Conservation (phyloP, 2,113 vertebrate species). For the Petrocephalus microphthalmus region DNA sequence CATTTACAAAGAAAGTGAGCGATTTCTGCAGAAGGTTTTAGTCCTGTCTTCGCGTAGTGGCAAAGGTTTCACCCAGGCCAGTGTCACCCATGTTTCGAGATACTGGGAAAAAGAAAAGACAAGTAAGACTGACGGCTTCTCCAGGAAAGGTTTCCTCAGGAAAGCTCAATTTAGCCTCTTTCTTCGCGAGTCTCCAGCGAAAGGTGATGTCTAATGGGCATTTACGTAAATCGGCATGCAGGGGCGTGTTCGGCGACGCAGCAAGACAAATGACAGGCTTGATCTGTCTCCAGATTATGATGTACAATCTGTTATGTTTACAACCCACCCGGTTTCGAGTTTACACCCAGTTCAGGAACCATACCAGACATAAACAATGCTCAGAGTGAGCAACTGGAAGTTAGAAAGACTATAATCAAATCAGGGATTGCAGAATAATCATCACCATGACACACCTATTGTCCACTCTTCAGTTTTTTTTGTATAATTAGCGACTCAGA, state of each 20-base stretch:
- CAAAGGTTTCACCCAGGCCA: background rate
- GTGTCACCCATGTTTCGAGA: background rate
- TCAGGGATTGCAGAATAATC: background rate
- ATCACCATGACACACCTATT: background rate
- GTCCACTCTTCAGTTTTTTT: background rate
- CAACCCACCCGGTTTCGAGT: background rate
- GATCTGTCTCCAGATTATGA: constrained; percentile 6
- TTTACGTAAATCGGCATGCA: constrained; percentile 1
- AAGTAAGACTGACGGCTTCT: constrained; percentile 29
- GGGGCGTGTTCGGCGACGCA: background rate
- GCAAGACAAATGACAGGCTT: background rate
- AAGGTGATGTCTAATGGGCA: background rate
- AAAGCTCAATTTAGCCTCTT: constrained; percentile 18
- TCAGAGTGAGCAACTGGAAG: background rate
- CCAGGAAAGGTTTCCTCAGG: constrained; percentile 25
- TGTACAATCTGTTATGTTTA: background rate
- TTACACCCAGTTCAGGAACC: background rate
- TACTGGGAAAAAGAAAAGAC: background rate
- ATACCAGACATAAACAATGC: background rate
- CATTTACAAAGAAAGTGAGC: background rate
- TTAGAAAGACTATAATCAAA: background rate
- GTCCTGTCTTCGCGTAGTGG: background rate
- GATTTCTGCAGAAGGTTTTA: background rate
- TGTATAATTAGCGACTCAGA: background rate
- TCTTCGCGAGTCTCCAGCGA: too few relatives aligned